Evolutionary conservation across 1,140 invertebrate species (phyloP).

Genomic region (Adoxophyes honmai): DNA sequence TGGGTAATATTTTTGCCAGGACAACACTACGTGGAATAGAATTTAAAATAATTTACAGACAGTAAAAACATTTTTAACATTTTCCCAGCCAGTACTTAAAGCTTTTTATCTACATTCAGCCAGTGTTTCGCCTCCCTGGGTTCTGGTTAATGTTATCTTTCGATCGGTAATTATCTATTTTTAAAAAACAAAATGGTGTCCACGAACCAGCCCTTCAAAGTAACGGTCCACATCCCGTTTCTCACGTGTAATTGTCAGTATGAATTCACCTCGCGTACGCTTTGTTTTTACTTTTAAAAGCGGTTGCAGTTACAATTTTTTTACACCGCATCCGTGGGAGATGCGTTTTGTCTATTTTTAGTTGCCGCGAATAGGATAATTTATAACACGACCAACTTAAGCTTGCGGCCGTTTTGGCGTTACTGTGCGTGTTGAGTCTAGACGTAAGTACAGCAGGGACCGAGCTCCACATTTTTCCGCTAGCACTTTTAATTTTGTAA

Average conservation of each 20-base stretch:
- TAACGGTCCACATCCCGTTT: conserved; percentile 18
- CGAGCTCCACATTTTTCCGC: too few species aligned
- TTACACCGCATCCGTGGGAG: conserved; percentile 6
- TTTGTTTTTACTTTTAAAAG: conserved; percentile 12
- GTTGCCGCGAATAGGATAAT: neutral
- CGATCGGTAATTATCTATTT: conserved; percentile 10
- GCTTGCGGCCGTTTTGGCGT: neutral
- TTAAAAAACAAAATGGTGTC: conserved; percentile 4
- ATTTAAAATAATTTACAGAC: too few species aligned
- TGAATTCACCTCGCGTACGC: conserved; percentile 7
- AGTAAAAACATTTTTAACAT: too few species aligned
- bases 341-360: conserved; percentile 9
- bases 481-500: too few species aligned
- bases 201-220: neutral
- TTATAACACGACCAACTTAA: neutral
- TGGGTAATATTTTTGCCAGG: too few species aligned
- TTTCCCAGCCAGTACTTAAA: too few species aligned
- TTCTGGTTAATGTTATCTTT: too few species aligned
- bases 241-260: neutral
- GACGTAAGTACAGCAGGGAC: too few species aligned
- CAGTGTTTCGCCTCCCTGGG: too few species aligned
- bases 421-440: too few species aligned
- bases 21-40: too few species aligned
- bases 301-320: conserved; percentile 14
- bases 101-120: too few species aligned